Conservation (phyloP, 2,113 vertebrate genomes). For the Mobula birostris region DNA sequence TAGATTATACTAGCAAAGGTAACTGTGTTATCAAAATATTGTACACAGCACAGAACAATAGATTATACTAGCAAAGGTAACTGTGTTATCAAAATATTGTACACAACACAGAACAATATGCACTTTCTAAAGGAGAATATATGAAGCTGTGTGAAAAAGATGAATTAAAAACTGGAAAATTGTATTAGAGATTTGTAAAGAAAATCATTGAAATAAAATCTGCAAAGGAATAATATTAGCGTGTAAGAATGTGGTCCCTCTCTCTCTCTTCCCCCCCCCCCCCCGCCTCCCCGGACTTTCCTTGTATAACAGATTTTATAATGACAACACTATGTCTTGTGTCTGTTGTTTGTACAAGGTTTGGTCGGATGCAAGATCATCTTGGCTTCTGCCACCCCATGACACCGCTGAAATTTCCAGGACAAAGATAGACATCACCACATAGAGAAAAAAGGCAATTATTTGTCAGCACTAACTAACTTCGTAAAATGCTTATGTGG, state of each 20-base stretch:
- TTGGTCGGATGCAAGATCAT: no score
- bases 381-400: not conserved
- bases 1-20: not conserved
- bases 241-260: not conserved
- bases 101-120: not conserved
- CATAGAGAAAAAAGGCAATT: not conserved
- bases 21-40: not conserved
- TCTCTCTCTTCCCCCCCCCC: no score
- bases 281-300: no score
- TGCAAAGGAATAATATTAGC: not conserved
- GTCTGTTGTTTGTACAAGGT: no score
- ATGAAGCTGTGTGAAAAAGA: not conserved
- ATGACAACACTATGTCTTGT: not conserved
- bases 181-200: no score
- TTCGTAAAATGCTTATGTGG: no score
- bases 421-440: not conserved
- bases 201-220: not conserved
- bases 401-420: not conserved
- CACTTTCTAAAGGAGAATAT: not conserved
- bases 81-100: no score
- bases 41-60: no score
- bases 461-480: not conserved
- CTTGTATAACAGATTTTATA: no score
- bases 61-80: no score
- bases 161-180: slow-evolving; percentile 21